Conservation (phyloP, 2,113 vertebrate genomes). For the Platysteira castanea region DNA sequence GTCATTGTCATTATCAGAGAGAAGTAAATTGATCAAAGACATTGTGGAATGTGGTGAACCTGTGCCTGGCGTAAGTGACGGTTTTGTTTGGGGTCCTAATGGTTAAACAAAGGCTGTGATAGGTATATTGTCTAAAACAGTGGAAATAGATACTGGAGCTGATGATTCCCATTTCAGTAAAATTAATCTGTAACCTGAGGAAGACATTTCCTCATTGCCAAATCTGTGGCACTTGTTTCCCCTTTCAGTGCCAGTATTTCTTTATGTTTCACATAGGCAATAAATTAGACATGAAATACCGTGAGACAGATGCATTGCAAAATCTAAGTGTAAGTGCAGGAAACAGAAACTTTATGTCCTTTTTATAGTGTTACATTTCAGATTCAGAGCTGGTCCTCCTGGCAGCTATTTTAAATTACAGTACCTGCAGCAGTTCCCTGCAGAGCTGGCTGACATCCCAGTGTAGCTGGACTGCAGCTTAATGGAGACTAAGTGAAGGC, state of each 20-base stretch:
- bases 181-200: neutral
- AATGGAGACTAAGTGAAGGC: neutral
- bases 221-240: neutral
- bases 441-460: conserved; percentile 32
- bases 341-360: conserved; percentile 6
- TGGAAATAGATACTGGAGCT: neutral
- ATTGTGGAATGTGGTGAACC: conserved; percentile 79
- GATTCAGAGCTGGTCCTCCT: conserved; percentile 3
- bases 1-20: conserved; percentile 76
- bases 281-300: neutral
- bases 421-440: neutral
- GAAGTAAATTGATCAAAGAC: conserved; percentile 82
- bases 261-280: neutral
- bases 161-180: neutral
- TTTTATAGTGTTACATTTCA: conserved; percentile 14
- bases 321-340: neutral
- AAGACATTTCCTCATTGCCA: neutral
- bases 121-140: neutral
- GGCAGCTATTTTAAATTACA: conserved; percentile 30
- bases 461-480: neutral
- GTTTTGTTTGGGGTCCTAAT: neutral
- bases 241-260: neutral
- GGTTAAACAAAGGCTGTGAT: neutral
- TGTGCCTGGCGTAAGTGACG: conserved; percentile 78
- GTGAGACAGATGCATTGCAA: neutral